These are phyloP conservation scores for Pheucticus melanocephalus DNA, from an alignment of 2,113 vertebrate genomes.

Conservation along the genomic window DNA sequence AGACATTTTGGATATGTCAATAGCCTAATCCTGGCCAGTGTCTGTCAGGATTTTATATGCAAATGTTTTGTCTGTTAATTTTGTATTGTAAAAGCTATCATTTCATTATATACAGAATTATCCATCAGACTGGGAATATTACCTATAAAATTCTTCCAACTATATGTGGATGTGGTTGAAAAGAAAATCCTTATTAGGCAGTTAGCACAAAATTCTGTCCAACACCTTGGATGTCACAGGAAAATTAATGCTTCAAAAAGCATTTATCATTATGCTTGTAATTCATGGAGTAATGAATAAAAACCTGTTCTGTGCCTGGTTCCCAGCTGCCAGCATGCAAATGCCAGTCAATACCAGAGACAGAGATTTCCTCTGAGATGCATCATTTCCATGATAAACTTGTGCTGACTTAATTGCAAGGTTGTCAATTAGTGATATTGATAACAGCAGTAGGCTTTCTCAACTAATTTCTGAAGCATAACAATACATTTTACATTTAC, in stretches of 20 bases:
- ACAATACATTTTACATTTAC: neutral
- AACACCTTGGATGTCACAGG: neutral
- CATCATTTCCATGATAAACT: neutral
- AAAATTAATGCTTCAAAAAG: neutral
- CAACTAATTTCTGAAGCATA: neutral
- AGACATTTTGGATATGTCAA: neutral
- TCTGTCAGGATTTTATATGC: neutral
- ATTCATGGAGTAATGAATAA: neutral
- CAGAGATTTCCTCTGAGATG: neutral
- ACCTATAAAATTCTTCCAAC: neutral
- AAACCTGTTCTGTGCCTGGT: neutral
- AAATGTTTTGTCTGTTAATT: neutral
- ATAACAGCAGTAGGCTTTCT: neutral
- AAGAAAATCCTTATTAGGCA: neutral
- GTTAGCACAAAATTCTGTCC: neutral
- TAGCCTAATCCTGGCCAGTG: neutral
- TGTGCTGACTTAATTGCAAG: neutral
- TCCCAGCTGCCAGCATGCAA: neutral
- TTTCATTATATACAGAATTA: neutral
- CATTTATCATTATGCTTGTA: neutral
- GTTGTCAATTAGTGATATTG: neutral
- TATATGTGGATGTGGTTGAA: fast-evolving
- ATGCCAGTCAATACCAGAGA: neutral
- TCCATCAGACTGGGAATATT: neutral
- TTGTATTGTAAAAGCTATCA: neutral